A percentile compares a stretch with the other conserved stretches of the same genome.
These are phyloP conservation scores for Poeciliopsis paucimaculata DNA, from an alignment of 2,797 vertebrate species.

Conservation along the genomic window DNA sequence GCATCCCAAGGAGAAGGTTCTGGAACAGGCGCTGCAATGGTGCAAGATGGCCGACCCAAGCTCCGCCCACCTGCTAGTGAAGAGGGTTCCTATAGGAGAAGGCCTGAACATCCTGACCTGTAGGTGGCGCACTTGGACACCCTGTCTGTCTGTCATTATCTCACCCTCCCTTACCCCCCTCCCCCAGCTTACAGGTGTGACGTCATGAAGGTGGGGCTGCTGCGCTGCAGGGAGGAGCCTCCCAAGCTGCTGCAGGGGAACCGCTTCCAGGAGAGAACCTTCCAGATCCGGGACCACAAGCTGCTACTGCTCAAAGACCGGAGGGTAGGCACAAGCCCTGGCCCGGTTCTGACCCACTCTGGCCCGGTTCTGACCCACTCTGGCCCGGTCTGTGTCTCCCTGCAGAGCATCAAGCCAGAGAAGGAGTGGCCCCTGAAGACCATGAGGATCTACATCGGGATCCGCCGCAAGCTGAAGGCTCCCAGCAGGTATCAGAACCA, in stretches of 20 bases:
- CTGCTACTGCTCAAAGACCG: constrained; percentile 94
- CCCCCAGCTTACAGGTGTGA: constrained; percentile 86
- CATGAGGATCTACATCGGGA: constrained; percentile 94
- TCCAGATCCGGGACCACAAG: constrained; percentile 87
- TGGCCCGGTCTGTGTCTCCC: constrained; percentile 17
- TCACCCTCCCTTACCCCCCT: neutral
- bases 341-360: neutral
- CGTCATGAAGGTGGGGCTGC: constrained; percentile 87
- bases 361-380: constrained; percentile 2
- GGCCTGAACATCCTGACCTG: constrained; percentile 91
- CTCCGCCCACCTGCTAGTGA: constrained; percentile 90
- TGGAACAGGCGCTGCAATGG: constrained; percentile 97
- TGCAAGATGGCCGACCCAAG: constrained; percentile 94
- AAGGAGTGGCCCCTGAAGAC: constrained; percentile 91
- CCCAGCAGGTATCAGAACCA: constrained; percentile 82
- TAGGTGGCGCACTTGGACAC: constrained; percentile 30
- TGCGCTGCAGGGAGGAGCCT: constrained; percentile 91
- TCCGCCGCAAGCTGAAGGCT: constrained; percentile 92
- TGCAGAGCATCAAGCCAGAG: constrained; percentile 89
- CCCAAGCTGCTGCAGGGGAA: constrained; percentile 91
- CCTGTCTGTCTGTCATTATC: neutral
- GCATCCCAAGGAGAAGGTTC: constrained; percentile 94
- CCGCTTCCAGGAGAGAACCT: constrained; percentile 93
- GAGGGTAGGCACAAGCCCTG: constrained; percentile 79
- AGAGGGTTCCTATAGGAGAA: constrained; percentile 87